Percentiles rank a stretch among this genome's conserved stretches.
Evolutionary conservation across 2,797 vertebrate species (phyloP).

Genomic region (Hypotaenidia okinawae): DNA sequence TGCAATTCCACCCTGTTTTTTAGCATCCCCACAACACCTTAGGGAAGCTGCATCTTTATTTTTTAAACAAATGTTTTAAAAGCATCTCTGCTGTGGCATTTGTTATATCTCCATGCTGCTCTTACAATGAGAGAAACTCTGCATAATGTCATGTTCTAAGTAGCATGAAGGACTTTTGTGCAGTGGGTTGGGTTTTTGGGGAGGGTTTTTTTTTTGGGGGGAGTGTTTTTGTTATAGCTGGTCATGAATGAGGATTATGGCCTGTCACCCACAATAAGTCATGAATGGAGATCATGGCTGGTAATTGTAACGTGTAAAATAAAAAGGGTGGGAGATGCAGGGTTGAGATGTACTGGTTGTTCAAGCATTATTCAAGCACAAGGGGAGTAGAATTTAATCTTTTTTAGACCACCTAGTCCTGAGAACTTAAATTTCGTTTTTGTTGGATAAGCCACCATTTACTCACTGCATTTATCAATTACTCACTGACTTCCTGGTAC

Average conservation of each 20-base stretch:
- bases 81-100: slow-evolving; percentile 32
- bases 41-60: slow-evolving; percentile 42
- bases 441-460: slow-evolving; percentile 10
- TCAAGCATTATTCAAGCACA: slow-evolving; percentile 22
- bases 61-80: slow-evolving; percentile 66
- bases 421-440: slow-evolving; percentile 39
- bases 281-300: slow-evolving; percentile 73
- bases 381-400: slow-evolving; percentile 45
- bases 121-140: slow-evolving; percentile 30
- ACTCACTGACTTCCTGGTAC: not conserved
- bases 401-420: slow-evolving; percentile 40
- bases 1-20: slow-evolving; percentile 52
- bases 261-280: slow-evolving; percentile 61
- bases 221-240: not conserved
- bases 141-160: slow-evolving; percentile 49
- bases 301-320: slow-evolving; percentile 60
- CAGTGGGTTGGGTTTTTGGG: not conserved
- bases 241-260: slow-evolving; percentile 69
- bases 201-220: too few species aligned
- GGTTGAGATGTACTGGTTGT: not conserved
- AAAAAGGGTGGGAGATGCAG: slow-evolving; percentile 45
- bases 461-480: slow-evolving; percentile 39
- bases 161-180: slow-evolving; percentile 43
- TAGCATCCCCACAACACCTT: slow-evolving; percentile 44
- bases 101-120: slow-evolving; percentile 1